phyloP scores from a whole-genome alignment of 2,888 invertebrate genomes.

The Drosophila anomalata region DNA sequence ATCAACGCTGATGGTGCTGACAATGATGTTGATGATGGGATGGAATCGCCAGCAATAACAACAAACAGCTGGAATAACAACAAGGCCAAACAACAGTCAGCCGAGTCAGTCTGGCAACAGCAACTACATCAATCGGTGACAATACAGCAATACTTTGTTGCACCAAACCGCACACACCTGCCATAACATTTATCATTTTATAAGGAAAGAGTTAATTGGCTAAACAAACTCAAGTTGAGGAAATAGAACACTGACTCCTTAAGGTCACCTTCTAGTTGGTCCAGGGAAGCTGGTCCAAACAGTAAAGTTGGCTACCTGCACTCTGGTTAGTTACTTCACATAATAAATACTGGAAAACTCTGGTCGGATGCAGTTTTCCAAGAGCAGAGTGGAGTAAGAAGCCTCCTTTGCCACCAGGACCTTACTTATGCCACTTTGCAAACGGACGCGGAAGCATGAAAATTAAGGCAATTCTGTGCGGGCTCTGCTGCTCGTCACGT shows the following conservation, averaged over 20 bases:
- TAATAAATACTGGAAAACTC: conserved; percentile 3
- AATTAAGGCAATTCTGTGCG: conserved; percentile 65
- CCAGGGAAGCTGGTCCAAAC: background rate
- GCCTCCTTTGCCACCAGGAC: background rate
- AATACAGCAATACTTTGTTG: conserved; percentile 37
- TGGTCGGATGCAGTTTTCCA: conserved; percentile 2
- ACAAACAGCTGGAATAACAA: conserved; percentile 49
- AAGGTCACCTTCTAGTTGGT: background rate
- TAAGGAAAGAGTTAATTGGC: conserved; percentile 1
- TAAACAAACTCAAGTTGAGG: background rate
- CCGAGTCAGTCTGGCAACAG: conserved; percentile 2
- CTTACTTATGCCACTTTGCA: conserved; percentile 10
- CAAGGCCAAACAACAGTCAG: conserved; percentile 31
- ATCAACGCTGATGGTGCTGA: conserved; percentile 78
- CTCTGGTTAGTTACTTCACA: background rate
- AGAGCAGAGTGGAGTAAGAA: conserved; percentile 25
- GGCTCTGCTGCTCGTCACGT: conserved; percentile 57
- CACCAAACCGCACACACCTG: conserved; percentile 11
- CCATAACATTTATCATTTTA: background rate
- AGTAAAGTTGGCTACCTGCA: background rate
- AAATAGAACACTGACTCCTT: background rate
- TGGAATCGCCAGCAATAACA: conserved; percentile 61
- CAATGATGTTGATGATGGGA: conserved; percentile 77
- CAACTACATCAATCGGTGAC: conserved; percentile 39
- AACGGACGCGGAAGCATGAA: conserved; percentile 51